These are phyloP conservation scores for Mormyrus hasselquistii DNA, from an alignment of 2,797 vertebrate species.

Conservation along the genomic window DNA sequence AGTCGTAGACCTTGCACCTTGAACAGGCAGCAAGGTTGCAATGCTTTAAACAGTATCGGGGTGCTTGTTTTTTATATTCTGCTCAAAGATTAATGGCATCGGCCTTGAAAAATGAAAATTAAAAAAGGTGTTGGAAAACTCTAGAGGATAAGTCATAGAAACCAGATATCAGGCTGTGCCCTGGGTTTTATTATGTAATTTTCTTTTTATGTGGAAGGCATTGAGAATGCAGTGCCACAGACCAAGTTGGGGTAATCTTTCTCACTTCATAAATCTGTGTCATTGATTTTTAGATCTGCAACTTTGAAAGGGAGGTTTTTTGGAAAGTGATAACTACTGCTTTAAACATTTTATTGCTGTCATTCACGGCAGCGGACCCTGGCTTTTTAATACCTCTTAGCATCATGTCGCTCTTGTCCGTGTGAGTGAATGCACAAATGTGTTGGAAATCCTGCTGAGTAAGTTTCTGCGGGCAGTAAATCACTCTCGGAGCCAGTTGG, in stretches of 20 bases:
- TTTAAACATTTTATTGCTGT: slow-evolving; percentile 51
- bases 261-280: slow-evolving; percentile 26
- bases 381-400: slow-evolving; percentile 56
- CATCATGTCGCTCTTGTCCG: slow-evolving; percentile 50
- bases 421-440: slow-evolving; percentile 51
- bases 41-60: slow-evolving; percentile 29
- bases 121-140: slow-evolving; percentile 25
- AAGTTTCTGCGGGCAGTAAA: slow-evolving; percentile 59
- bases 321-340: slow-evolving; percentile 30
- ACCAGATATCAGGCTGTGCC: slow-evolving; percentile 20
- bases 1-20: slow-evolving; percentile 16
- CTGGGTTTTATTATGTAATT: slow-evolving; percentile 23
- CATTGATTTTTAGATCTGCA: slow-evolving; percentile 30
- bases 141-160: slow-evolving; percentile 15
- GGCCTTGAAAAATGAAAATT: slow-evolving; percentile 28
- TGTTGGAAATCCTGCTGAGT: slow-evolving; percentile 51
- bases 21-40: slow-evolving; percentile 22
- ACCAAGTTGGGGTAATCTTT: slow-evolving; percentile 24
- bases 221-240: slow-evolving; percentile 22
- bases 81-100: slow-evolving; percentile 33
- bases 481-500: slow-evolving; percentile 52
- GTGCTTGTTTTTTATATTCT: slow-evolving; percentile 34
- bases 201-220: slow-evolving; percentile 28
- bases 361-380: slow-evolving; percentile 45
- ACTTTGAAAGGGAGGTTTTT: slow-evolving; percentile 28